phyloP scores from a whole-genome alignment of 1,140 invertebrate genomes.

The Drosophila kohkoa region DNA sequence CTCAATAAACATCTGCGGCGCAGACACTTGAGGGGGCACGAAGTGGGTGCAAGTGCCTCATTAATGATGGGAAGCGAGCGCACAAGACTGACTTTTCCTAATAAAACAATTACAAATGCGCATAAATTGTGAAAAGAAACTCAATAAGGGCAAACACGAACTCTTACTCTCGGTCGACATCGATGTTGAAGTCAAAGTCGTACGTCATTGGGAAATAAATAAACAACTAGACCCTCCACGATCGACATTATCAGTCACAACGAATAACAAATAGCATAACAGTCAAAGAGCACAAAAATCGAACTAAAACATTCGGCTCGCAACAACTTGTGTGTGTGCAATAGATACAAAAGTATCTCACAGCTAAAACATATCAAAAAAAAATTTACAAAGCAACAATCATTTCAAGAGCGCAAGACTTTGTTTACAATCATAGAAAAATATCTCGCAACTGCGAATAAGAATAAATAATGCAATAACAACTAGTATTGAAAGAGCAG shows the following conservation, averaged over 20 bases:
- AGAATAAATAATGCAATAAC: neutral
- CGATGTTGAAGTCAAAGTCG: neutral
- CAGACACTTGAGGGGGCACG: conserved; percentile 32
- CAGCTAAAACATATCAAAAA: conserved; percentile 12
- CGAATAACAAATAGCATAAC: conserved; percentile 9
- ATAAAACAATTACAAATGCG: conserved; percentile 80
- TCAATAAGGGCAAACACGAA: conserved; percentile 34
- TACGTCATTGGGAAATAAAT: conserved; percentile 32
- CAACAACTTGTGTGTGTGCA: conserved; percentile 59
- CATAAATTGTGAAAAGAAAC: conserved; percentile 64
- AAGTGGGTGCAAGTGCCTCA: conserved; percentile 62
- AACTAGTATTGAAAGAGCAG: neutral
- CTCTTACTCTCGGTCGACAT: conserved; percentile 6
- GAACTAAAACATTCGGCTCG: conserved; percentile 27
- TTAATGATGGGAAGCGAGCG: conserved; percentile 66
- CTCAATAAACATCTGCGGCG: conserved; percentile 49
- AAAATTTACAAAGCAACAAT: neutral
- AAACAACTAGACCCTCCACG: conserved; percentile 22
- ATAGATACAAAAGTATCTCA: conserved; percentile 32
- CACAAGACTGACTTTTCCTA: conserved; percentile 46
- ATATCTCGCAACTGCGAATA: neutral
- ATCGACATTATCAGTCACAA: conserved; percentile 18
- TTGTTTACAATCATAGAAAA: conserved; percentile 4
- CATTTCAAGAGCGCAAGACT: neutral
- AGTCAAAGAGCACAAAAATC: conserved; percentile 2